These are phyloP conservation scores for Carapus acus DNA, from an alignment of 2,797 vertebrate species.

Conservation along the genomic window DNA sequence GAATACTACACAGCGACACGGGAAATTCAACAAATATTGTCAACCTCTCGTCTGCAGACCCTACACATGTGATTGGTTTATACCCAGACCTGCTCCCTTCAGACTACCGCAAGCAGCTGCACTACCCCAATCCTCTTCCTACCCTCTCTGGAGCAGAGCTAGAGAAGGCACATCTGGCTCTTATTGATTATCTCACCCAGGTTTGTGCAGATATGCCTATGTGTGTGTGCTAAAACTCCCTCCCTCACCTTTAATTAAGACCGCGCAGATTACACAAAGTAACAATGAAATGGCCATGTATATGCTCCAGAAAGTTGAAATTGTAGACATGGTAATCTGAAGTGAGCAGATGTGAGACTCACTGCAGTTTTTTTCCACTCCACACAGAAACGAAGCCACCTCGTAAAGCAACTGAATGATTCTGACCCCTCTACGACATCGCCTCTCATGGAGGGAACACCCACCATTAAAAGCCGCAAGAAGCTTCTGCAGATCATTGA, in stretches of 20 bases:
- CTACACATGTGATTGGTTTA: slow-evolving; percentile 96
- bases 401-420: slow-evolving; percentile 95
- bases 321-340: too few species aligned
- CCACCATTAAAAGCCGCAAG: slow-evolving; percentile 96
- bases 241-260: too few species aligned
- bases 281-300: neutral
- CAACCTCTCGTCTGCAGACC: slow-evolving; percentile 74
- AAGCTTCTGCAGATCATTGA: slow-evolving; percentile 98
- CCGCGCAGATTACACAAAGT: too few species aligned
- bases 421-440: slow-evolving; percentile 91
- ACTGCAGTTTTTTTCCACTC: too few species aligned
- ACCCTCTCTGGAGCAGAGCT: slow-evolving; percentile 86
- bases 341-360: neutral
- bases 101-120: slow-evolving; percentile 96
- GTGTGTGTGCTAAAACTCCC: too few species aligned
- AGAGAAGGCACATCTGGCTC: slow-evolving; percentile 94
- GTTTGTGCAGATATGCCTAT: slow-evolving; percentile 45
- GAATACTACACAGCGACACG: neutral
- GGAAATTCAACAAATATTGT: neutral
- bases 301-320: too few species aligned
- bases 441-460: slow-evolving; percentile 95
- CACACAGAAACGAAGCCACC: slow-evolving; percentile 89
- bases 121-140: slow-evolving; percentile 94
- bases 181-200: slow-evolving; percentile 99
- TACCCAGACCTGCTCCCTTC: slow-evolving; percentile 94